A percentile compares a stretch with the other conserved stretches of the same genome.
Evolutionary conservation across 2,797 vertebrate species (phyloP).

Genomic region (Siniperca scherzeri): DNA sequence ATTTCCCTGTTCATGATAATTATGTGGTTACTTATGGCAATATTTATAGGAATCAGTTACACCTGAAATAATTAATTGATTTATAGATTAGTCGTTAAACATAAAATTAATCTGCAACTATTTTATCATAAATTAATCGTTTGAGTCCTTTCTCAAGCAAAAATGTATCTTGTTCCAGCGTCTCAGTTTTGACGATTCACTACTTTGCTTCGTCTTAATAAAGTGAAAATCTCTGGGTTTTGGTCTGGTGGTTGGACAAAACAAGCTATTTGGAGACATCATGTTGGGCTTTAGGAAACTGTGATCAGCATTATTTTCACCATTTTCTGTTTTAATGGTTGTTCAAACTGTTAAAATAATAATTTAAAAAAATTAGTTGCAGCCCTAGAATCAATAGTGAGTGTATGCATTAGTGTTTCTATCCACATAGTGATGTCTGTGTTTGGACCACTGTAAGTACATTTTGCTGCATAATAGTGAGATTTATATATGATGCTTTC

Average conservation of each 20-base stretch:
- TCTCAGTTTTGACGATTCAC: background rate
- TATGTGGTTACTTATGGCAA: too few species aligned
- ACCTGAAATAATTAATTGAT: background rate
- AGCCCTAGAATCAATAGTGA: background rate
- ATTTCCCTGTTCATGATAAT: too few species aligned
- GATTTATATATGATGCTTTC: background rate
- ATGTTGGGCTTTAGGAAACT: background rate
- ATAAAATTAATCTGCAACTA: background rate
- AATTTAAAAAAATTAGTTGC: too few species aligned
- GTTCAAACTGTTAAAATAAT: background rate
- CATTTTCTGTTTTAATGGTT: background rate
- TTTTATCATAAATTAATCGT: background rate
- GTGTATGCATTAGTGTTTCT: background rate
- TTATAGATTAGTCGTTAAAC: too few species aligned
- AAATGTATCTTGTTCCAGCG: background rate
- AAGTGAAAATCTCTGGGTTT: background rate
- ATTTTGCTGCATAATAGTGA: background rate
- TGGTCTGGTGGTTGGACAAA: background rate
- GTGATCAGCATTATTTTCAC: background rate
- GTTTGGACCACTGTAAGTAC: background rate
- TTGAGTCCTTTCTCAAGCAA: background rate
- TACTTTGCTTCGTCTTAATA: background rate
- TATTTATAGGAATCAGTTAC: background rate
- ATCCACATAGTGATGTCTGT: background rate
- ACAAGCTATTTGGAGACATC: background rate